Base-by-base conservation (phyloP, 2,888 invertebrate species). In the Octonoba sinensis region DNA sequence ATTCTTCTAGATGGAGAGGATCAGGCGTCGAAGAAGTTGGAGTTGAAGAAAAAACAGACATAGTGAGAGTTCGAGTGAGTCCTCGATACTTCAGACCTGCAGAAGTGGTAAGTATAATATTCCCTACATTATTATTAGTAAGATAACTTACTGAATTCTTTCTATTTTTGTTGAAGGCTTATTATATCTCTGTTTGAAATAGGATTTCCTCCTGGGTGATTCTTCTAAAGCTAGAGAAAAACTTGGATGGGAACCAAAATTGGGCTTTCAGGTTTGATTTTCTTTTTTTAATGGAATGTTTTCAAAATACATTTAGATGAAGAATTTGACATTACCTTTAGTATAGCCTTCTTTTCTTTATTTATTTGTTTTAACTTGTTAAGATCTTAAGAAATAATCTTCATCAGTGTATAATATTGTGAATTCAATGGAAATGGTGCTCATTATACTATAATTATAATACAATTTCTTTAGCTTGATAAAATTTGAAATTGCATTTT, bases 11-110 rank as follows among this genome's bases (percentile, higher is more conserved):
- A 51, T 99, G 99, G 99, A 92, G 94, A 87, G 99, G 99, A 0
- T 89, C 90, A 74, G 98, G 96, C 0, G 90, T 92, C 0, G 89
- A 93, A 72, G 99, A 99, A 91, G 93, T 93, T 22, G 95, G 94
- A 1, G 92, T 91, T 86, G 94, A 93, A 87, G 92, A 92, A 72
- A 91, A 89, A 12, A 92, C 93, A 0, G 93, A 92, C 0, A 91
- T 92, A 59, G 90, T 97, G 64, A 91, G 98, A 46, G 94, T 99
- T 22, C 93, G 91, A 87, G 93, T 99, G 60, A 97, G 98, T 90
- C 92, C 95, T 0, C 96, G 95, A 89, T 98, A 94, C 91, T 99
- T 97, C 89, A 92, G 99, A 83, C 99, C 99, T 12, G 97, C 99
- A 0, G 99, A 99, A 93, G 99, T 99, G 87, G 96, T 94, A 88